Evolutionary conservation across 1,140 invertebrate species (phyloP).

Genomic region (Drosophila simulans): DNA sequence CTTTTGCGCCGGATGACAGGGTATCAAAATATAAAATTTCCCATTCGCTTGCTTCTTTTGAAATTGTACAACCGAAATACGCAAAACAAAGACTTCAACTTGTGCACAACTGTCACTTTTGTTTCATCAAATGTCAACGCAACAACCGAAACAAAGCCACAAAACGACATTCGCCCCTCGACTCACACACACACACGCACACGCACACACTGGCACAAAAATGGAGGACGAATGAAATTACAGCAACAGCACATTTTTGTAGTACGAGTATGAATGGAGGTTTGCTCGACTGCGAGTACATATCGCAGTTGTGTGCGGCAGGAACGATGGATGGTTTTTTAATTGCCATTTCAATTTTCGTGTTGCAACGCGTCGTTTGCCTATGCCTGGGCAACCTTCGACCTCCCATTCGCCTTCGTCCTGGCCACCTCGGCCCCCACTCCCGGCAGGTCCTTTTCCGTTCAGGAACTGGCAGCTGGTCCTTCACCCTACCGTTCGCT

Average conservation of each 20-base stretch:
- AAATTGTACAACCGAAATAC: constrained; percentile 61
- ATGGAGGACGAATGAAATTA: constrained; percentile 76
- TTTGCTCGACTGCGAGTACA: background rate
- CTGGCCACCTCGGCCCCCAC: background rate
- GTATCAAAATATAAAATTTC: constrained; percentile 66
- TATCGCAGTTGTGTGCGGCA: constrained; percentile 63
- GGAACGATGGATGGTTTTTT: constrained; percentile 80
- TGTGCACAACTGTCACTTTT: constrained; percentile 81
- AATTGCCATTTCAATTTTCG: constrained; percentile 82
- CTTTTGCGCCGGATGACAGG: background rate
- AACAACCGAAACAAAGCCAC: constrained; percentile 82
- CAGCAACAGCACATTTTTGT: constrained; percentile 56
- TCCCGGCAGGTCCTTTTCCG: constrained; percentile 1
- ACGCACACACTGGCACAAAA: constrained; percentile 8
- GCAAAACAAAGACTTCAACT: constrained; percentile 80
- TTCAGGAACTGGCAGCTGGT: constrained; percentile 5
- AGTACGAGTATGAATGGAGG: constrained; percentile 49
- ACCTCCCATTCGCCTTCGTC: constrained; percentile 23
- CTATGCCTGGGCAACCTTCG: constrained; percentile 38
- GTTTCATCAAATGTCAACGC: constrained; percentile 83
- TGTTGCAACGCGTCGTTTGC: constrained; percentile 67
- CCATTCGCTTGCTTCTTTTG: constrained; percentile 56
- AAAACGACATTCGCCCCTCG: constrained; percentile 65
- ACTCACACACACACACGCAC: constrained; percentile 14
- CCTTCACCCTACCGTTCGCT: constrained; percentile 26